Percentiles rank a stretch among this genome's conserved stretches.
Evolutionary conservation across 2,113 vertebrate species (phyloP).

Genomic region (Varanus komodoensis): DNA sequence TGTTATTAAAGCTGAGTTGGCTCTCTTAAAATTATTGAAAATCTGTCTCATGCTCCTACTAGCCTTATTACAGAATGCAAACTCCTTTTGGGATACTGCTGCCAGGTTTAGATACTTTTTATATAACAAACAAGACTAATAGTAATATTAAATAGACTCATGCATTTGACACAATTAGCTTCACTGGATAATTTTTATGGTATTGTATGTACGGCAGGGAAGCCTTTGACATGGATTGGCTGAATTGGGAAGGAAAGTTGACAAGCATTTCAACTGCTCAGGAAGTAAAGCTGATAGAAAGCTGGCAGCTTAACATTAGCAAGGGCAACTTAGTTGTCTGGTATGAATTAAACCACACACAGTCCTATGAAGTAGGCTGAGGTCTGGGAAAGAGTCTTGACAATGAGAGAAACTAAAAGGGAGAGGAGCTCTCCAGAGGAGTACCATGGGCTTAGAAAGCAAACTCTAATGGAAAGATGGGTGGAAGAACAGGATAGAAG

Average conservation of each 20-base stretch:
- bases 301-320: background rate
- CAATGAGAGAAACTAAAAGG: background rate
- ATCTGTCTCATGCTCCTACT: background rate
- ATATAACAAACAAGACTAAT: background rate
- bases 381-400: background rate
- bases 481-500: background rate
- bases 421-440: background rate
- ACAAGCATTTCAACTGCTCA: background rate
- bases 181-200: background rate
- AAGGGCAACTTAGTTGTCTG: background rate
- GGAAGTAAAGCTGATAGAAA: background rate
- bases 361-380: background rate
- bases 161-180: background rate
- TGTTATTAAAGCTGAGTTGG: accelerated
- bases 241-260: background rate
- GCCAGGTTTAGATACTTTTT: background rate
- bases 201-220: background rate
- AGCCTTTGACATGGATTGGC: background rate
- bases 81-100: background rate
- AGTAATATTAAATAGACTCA: conserved; percentile 6
- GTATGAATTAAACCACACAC: conserved; percentile 1
- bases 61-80: background rate
- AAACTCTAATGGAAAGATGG: background rate
- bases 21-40: background rate
- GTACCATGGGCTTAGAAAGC: background rate